Percentiles rank a stretch among this genome's conserved stretches.
These are phyloP conservation scores for Aphelocoma californica DNA, from an alignment of 2,797 vertebrate genomes.

Conservation along the genomic window DNA sequence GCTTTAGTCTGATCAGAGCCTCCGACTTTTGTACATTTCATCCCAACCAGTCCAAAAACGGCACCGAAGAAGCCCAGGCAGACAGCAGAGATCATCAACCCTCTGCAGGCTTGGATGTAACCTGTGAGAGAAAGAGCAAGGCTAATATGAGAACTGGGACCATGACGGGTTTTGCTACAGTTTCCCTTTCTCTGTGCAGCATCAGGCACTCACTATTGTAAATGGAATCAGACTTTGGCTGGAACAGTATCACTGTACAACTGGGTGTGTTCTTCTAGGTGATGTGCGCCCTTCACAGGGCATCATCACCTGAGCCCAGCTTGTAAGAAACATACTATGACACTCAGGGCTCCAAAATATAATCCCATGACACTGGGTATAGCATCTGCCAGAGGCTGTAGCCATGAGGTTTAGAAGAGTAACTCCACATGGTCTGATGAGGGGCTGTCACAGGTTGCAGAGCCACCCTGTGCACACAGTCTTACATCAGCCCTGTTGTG, in stretches of 20 bases:
- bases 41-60: conserved; percentile 87
- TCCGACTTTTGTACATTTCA: conserved; percentile 97
- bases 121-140: conserved; percentile 75
- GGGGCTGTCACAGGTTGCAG: neutral
- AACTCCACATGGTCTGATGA: accelerated
- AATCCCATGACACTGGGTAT: neutral
- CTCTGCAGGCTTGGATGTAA: conserved; percentile 95
- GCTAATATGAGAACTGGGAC: neutral
- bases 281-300: neutral
- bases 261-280: neutral
- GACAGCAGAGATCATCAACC: conserved; percentile 90
- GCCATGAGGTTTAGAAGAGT: neutral
- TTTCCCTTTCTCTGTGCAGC: neutral
- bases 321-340: accelerated
- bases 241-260: neutral
- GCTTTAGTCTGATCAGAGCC: conserved; percentile 90
- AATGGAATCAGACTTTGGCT: neutral
- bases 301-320: neutral
- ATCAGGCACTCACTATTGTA: neutral
- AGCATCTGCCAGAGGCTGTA: neutral
- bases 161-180: neutral
- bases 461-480: neutral
- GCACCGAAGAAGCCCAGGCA: conserved; percentile 91
- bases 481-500: neutral
- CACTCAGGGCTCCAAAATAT: neutral